phyloP scores from a whole-genome alignment of 2,888 invertebrate species.

The Dorcus parallelipipedus region DNA sequence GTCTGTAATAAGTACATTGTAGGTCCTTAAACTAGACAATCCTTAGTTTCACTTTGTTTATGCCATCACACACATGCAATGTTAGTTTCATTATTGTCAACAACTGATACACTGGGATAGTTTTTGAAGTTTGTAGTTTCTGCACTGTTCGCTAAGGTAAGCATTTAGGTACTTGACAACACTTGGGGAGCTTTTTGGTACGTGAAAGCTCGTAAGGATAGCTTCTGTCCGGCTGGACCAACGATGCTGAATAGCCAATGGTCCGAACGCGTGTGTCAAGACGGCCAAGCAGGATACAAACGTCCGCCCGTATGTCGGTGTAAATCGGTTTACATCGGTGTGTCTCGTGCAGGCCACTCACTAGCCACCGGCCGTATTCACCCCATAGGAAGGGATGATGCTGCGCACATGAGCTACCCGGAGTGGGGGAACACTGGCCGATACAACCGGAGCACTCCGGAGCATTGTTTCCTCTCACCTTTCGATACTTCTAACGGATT shows the following conservation, averaged over 20 bases:
- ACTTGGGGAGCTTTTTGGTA: background rate
- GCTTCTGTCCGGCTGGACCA: constrained; percentile 28
- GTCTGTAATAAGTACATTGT: background rate
- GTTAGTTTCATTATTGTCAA: background rate
- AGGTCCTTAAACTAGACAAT: background rate
- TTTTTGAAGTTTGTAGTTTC: background rate
- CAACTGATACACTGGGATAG: background rate
- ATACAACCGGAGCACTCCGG: constrained; percentile 40
- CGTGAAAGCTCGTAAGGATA: constrained; percentile 16
- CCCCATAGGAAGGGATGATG: constrained; percentile 53
- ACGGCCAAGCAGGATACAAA: constrained; percentile 39
- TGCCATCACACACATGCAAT: constrained; percentile 1
- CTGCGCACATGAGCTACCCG: constrained; percentile 39
- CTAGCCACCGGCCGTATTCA: constrained; percentile 56
- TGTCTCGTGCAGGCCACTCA: constrained; percentile 46
- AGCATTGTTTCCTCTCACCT: constrained; percentile 12
- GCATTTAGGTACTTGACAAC: background rate
- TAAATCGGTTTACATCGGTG: constrained; percentile 32
- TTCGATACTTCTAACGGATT: too few relatives aligned
- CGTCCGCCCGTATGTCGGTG: constrained; percentile 36
- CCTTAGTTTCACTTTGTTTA: background rate
- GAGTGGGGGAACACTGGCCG: constrained; percentile 37
- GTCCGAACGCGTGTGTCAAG: constrained; percentile 50
- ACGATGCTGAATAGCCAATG: constrained; percentile 48
- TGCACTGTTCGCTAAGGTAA: background rate